Conservation (phyloP, 2,113 vertebrate species). For the Ciconia boyciana region DNA sequence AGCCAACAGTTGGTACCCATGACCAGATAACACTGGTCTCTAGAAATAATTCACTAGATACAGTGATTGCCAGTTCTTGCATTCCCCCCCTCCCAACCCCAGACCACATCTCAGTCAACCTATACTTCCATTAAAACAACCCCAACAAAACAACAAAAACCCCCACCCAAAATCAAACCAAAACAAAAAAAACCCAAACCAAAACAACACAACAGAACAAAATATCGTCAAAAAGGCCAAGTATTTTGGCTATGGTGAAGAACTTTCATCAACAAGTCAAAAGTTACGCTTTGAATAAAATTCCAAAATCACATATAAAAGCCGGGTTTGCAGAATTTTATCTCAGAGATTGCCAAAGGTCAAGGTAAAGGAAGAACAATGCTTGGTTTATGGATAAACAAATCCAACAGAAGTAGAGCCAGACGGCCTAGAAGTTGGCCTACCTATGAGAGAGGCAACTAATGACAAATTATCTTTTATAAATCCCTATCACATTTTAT, state of each 20-base stretch:
- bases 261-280: neutral
- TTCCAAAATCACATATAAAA: neutral
- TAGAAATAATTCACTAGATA: neutral
- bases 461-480: neutral
- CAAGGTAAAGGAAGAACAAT: neutral
- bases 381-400: slow-evolving; percentile 2
- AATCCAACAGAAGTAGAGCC: neutral
- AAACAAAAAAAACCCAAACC: neutral
- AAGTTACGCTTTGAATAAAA: neutral
- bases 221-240: neutral
- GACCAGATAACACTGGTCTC: neutral
- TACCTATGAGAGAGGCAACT: neutral
- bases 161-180: neutral
- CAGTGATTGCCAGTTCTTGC: neutral
- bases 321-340: neutral
- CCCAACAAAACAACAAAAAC: neutral
- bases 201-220: neutral
- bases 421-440: neutral
- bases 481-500: neutral
- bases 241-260: neutral
- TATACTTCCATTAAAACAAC: neutral
- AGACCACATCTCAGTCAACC: neutral
- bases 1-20: neutral
- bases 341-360: neutral
- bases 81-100: neutral